A percentile compares a stretch with the other conserved stretches of the same genome.
Conservation (phyloP, 2,797 vertebrate genomes). For the Sebastes vulpes region DNA sequence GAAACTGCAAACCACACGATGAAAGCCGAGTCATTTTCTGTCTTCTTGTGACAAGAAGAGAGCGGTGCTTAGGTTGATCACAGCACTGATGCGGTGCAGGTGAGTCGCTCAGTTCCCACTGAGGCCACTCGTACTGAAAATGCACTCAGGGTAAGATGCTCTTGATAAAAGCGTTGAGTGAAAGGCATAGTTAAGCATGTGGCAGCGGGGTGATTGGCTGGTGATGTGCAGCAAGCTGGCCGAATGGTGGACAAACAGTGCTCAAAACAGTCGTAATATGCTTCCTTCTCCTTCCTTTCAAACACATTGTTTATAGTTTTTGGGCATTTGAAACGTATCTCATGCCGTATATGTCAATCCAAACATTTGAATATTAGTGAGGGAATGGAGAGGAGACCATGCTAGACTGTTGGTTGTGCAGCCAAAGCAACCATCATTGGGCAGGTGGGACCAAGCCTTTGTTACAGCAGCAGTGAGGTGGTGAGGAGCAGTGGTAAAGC, state of each 20-base stretch:
- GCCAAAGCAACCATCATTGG: slow-evolving; percentile 54
- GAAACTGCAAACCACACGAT: slow-evolving; percentile 45
- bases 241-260: slow-evolving; percentile 58
- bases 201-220: slow-evolving; percentile 48
- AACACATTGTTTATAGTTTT: slow-evolving; percentile 3
- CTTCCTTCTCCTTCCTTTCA: slow-evolving; percentile 46
- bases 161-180: slow-evolving; percentile 48
- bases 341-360: background rate
- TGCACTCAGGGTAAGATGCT: slow-evolving; percentile 52
- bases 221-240: slow-evolving; percentile 53
- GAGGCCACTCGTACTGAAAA: slow-evolving; percentile 49
- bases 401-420: slow-evolving; percentile 65
- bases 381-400: slow-evolving; percentile 59
- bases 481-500: slow-evolving; percentile 55
- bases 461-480: slow-evolving; percentile 50
- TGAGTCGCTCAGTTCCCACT: slow-evolving; percentile 44
- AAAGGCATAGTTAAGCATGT: slow-evolving; percentile 48
- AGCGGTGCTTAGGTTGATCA: slow-evolving; percentile 44
- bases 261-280: slow-evolving; percentile 60
- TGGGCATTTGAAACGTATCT: background rate
- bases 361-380: slow-evolving; percentile 21
- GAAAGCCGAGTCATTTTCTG: slow-evolving; percentile 51
- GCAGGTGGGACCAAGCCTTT: slow-evolving; percentile 41
- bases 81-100: slow-evolving; percentile 44
- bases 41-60: slow-evolving; percentile 65